Percentiles rank a stretch among this genome's conserved stretches.
phyloP scores from a whole-genome alignment of 2,888 invertebrate genomes.

The Zhuqinia jingwanae region DNA sequence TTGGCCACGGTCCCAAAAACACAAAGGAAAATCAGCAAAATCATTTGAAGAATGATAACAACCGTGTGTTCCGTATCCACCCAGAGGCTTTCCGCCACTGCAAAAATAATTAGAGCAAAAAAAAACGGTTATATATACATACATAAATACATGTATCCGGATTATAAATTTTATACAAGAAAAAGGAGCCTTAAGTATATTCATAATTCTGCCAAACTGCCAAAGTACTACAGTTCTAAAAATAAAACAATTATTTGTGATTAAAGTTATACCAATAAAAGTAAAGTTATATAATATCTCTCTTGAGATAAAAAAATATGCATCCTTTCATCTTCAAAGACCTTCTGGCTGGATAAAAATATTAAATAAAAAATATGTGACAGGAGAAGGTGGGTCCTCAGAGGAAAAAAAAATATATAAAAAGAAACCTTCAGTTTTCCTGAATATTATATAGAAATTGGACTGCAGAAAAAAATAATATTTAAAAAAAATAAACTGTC shows the following conservation, averaged over 20 bases:
- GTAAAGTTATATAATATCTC: background rate
- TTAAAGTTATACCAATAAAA: background rate
- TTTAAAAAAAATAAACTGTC: no score
- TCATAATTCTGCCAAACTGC: no score
- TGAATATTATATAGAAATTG: slow-evolving; percentile 6
- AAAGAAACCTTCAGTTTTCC: slow-evolving; percentile 17
- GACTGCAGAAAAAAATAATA: background rate
- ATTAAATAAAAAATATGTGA: background rate
- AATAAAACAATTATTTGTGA: background rate
- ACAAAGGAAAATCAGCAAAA: slow-evolving; percentile 77
- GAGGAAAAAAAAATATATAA: no score
- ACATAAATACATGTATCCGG: no score
- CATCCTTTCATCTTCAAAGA: background rate
- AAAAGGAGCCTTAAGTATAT: no score
- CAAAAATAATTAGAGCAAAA: slow-evolving; percentile 28
- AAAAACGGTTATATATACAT: background rate
- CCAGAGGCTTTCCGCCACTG: slow-evolving; percentile 55
- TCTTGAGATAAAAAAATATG: no score
- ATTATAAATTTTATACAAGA: no score
- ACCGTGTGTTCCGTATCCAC: slow-evolving; percentile 73
- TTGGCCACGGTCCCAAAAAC: slow-evolving; percentile 81
- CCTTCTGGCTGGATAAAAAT: background rate
- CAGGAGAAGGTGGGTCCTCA: background rate
- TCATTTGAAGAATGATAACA: slow-evolving; percentile 76
- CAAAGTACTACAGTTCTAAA: slow-evolving; percentile 5